These are phyloP conservation scores for Reinhardtius hippoglossoides DNA, from an alignment of 2,113 vertebrate species.

Conservation along the genomic window DNA sequence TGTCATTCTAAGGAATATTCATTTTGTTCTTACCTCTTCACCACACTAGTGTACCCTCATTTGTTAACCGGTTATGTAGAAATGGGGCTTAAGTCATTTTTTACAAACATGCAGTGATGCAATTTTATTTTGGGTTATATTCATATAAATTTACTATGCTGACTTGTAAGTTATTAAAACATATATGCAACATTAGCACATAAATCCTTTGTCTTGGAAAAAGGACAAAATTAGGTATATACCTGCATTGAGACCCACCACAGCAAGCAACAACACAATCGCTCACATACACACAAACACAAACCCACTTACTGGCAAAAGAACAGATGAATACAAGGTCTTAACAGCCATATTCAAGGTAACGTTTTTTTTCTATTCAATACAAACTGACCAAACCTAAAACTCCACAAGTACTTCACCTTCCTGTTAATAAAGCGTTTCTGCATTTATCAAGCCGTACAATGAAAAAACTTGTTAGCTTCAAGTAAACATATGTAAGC, in stretches of 20 bases:
- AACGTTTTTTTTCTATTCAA: slow-evolving; percentile 6
- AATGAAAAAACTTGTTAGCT: background rate
- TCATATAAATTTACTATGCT: background rate
- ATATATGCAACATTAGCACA: background rate
- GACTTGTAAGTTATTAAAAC: background rate
- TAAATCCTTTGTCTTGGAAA: background rate
- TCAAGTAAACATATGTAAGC: slow-evolving; percentile 30
- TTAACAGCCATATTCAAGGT: slow-evolving; percentile 41
- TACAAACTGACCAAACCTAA: background rate
- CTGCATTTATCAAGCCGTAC: slow-evolving; percentile 4
- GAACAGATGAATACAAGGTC: background rate
- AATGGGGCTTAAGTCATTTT: background rate
- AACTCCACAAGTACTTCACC: slow-evolving; percentile 2
- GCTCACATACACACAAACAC: background rate
- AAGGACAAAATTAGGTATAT: background rate
- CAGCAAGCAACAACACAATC: background rate
- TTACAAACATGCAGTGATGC: background rate
- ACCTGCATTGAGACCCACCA: background rate
- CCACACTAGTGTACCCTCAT: too few relatives aligned
- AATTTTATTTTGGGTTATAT: background rate
- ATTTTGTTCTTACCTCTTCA: too few relatives aligned
- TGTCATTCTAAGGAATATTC: too few relatives aligned
- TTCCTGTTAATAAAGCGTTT: slow-evolving; percentile 5
- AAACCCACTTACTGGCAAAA: background rate
- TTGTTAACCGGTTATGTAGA: background rate